phyloP scores from a whole-genome alignment of 2,888 invertebrate genomes.

The Trisateles emortualis region DNA sequence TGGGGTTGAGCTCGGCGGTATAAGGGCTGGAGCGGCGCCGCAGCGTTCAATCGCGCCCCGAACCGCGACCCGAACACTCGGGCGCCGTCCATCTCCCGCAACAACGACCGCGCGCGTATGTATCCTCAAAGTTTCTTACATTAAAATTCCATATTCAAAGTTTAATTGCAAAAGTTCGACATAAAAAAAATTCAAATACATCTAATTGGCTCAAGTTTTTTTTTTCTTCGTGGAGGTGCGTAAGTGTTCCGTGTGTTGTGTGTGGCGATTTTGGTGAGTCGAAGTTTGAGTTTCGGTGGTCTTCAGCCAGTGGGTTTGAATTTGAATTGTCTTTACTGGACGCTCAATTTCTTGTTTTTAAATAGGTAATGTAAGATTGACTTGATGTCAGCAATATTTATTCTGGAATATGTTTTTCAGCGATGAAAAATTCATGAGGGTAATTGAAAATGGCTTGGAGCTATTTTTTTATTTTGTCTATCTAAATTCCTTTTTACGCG shows the following conservation, averaged over 20 bases:
- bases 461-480: constrained; percentile 19
- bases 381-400: background rate
- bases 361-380: constrained; percentile 10
- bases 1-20: constrained; percentile 65
- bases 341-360: constrained; percentile 21
- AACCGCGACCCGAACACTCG: constrained; percentile 75
- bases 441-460: background rate
- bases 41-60: constrained; percentile 71
- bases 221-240: constrained; percentile 34
- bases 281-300: constrained; percentile 41
- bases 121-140: constrained; percentile 55
- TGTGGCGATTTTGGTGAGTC: constrained; percentile 51
- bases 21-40: constrained; percentile 69
- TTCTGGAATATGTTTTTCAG: background rate
- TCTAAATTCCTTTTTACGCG: constrained; percentile 12
- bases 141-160: constrained; percentile 41
- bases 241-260: constrained; percentile 48
- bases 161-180: constrained; percentile 36
- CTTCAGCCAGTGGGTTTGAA: constrained; percentile 30
- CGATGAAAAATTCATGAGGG: background rate
- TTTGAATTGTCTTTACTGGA: constrained; percentile 19
- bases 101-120: constrained; percentile 79
- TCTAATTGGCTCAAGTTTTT: constrained; percentile 18
- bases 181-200: constrained; percentile 6
- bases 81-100: constrained; percentile 63